These are phyloP conservation scores for Antheraea mylitta DNA, from an alignment of 1,140 invertebrate species.

Conservation along the genomic window DNA sequence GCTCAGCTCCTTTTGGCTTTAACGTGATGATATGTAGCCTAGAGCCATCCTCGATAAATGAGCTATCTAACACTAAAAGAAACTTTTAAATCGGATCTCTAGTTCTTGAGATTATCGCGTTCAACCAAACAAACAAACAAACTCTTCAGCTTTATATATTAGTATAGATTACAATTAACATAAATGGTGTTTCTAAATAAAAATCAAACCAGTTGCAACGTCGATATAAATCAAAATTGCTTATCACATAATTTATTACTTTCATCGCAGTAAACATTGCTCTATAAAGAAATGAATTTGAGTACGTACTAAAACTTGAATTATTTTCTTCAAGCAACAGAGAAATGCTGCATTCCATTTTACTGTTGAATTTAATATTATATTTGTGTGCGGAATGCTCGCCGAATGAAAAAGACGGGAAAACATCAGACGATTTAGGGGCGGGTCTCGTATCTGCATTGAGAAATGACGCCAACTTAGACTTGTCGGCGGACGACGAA, in stretches of 20 bases:
- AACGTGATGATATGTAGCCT: too few relatives aligned
- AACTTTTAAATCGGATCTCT: too few relatives aligned
- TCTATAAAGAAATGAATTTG: constrained; percentile 28
- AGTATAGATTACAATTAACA: neutral
- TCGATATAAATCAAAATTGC: constrained; percentile 15
- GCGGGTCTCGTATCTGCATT: constrained; percentile 36
- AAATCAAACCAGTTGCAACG: neutral
- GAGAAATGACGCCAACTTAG: constrained; percentile 55
- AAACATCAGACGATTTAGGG: constrained; percentile 34
- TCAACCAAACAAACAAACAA: too few relatives aligned
- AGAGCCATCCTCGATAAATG: too few relatives aligned
- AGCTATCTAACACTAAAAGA: too few relatives aligned
- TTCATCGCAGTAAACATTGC: constrained; percentile 51
- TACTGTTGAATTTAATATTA: constrained; percentile 38
- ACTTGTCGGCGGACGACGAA: constrained; percentile 60
- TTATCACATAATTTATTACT: constrained; percentile 65
- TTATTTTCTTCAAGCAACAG: constrained; percentile 28
- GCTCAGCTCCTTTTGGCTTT: too few relatives aligned
- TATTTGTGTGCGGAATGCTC: constrained; percentile 21
- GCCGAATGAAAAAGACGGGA: constrained; percentile 14
- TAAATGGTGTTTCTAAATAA: neutral
- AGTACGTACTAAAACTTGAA: constrained; percentile 31
- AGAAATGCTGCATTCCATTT: constrained; percentile 38
- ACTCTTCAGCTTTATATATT: too few relatives aligned
- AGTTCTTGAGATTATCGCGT: too few relatives aligned